Base-by-base conservation (phyloP, 2,797 vertebrate genomes). In the Rhabdomys pumilio region DNA sequence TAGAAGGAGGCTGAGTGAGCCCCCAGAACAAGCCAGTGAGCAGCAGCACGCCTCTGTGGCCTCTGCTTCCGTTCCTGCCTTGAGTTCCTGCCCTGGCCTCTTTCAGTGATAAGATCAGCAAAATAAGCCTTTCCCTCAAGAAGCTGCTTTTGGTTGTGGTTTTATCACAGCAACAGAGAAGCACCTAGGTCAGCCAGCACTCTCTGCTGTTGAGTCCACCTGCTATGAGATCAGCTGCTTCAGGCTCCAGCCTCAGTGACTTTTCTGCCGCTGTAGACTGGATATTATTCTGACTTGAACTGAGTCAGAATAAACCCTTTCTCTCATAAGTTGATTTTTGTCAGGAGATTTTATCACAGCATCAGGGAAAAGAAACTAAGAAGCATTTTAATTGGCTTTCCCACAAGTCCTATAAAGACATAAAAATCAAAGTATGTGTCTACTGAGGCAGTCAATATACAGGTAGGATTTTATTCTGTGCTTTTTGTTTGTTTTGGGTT, bases 301-400 rank as follows among this genome's bases (percentile, higher is more conserved):
- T 50, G 44, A 50, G 44, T 6, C 63, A 67, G 29, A 67, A 85
- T 13, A 34, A 67, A 63, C 4, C 6, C 12, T 67, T n/a, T 50
- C 44, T 67, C 31, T 31, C 44, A 15, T n/a, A 85, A n/a, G 17
- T 67, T 50, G 29, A 31, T 85, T 67, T 85, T 85, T 67, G 44
- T 50, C 0, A 2, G 63, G 31, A 17, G 4, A 47, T 20, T 84
- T 65, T 63, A 84, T 34, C 83, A 85, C 8, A 85, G 6, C 83
- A 50, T 50, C 19, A 65, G 41, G 41, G 29, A 34, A 47, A 31
- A 84, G 82, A 47, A 85, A 85, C 44, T 50, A n/a, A 63, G 50
- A 80, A 69, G 61, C 72, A 17, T 47, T 65, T 89, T 89, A 55
- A 4, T 8, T 72, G 86, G 9, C 59, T 89, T 92, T 93, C 89